Percentiles rank a stretch among this genome's conserved stretches.
Evolutionary conservation across 2,888 invertebrate species (phyloP).

Genomic region (Lymantria monacha): DNA sequence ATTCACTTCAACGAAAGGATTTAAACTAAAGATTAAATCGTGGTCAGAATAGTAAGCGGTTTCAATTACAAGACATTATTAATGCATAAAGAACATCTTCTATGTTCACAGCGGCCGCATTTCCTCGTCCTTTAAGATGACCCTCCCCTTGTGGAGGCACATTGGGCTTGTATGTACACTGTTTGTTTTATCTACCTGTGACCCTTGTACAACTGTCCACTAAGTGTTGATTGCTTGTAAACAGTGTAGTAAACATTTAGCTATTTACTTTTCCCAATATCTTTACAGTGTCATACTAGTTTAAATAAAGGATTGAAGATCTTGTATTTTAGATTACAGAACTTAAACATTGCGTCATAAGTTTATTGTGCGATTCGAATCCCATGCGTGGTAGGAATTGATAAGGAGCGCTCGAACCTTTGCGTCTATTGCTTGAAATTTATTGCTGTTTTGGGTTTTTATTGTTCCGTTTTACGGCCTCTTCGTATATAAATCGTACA

Average conservation of each 20-base stretch:
- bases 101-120: conserved; percentile 60
- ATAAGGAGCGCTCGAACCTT: conserved; percentile 81
- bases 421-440: conserved; percentile 82
- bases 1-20: conserved; percentile 26
- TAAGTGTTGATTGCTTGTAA: conserved; percentile 80
- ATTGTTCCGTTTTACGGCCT: conserved; percentile 83
- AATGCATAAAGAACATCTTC: conserved; percentile 75
- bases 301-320: conserved; percentile 11
- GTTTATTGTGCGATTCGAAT: conserved; percentile 73
- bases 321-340: conserved; percentile 28
- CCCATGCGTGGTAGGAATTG: conserved; percentile 78
- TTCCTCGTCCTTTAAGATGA: conserved; percentile 72
- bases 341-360: conserved; percentile 65
- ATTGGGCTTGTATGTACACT: conserved; percentile 66
- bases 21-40: conserved; percentile 56
- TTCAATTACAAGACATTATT: conserved; percentile 76
- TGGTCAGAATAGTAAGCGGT: conserved; percentile 64
- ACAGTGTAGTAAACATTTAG: conserved; percentile 55
- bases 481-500: conserved; percentile 79
- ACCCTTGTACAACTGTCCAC: conserved; percentile 74
- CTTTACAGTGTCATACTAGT: conserved; percentile 21
- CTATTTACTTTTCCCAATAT: conserved; percentile 36
- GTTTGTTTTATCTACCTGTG: conserved; percentile 76
- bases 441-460: conserved; percentile 84
- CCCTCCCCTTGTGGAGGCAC: conserved; percentile 63